A percentile compares a stretch with the other conserved stretches of the same genome.
phyloP scores from a whole-genome alignment of 2,797 vertebrate species.

The Hydrophis major region DNA sequence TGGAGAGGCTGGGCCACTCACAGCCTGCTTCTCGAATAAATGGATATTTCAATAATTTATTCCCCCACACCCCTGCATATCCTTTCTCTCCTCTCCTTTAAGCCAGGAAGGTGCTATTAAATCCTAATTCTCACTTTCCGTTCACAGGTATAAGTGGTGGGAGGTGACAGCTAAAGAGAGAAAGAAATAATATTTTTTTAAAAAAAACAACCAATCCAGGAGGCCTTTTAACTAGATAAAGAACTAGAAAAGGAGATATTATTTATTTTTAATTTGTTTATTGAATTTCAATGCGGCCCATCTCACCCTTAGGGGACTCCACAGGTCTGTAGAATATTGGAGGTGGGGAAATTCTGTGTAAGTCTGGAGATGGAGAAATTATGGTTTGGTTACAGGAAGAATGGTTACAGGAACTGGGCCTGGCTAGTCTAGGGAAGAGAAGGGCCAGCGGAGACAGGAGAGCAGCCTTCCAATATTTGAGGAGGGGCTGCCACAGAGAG shows the following conservation, averaged over 20 bases:
- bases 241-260: background rate
- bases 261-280: background rate
- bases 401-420: too few relatives aligned
- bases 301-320: background rate
- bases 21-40: background rate
- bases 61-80: background rate
- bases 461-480: too few relatives aligned
- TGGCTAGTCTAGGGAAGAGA: too few relatives aligned
- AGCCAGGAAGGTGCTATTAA: background rate
- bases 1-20: background rate
- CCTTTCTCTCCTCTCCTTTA: background rate
- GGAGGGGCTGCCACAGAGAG: too few relatives aligned
- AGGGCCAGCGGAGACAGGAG: too few relatives aligned
- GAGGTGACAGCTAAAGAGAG: conserved; percentile 14
- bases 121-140: background rate
- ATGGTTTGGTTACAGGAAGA: background rate
- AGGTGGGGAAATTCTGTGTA: background rate
- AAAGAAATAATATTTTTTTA: too few relatives aligned
- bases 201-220: background rate
- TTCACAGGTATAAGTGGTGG: background rate
- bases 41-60: background rate
- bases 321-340: background rate
- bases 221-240: background rate
- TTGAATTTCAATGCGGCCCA: background rate
- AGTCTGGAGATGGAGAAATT: background rate